Base-by-base conservation (phyloP, 2,888 invertebrate genomes). In the Platynereis dumerilii region DNA sequence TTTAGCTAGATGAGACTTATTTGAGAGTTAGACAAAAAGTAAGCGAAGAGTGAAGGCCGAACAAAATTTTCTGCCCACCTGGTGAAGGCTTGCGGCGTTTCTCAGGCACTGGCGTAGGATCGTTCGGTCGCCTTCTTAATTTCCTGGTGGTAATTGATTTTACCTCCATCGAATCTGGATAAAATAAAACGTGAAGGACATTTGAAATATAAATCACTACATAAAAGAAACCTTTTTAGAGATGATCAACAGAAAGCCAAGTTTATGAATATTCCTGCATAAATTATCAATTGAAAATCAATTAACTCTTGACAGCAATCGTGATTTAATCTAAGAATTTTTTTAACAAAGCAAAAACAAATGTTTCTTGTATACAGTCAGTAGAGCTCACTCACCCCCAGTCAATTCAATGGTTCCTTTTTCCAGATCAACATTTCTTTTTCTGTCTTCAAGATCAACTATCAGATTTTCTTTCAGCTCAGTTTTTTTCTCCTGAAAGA, bases 81-180 rank as follows among this genome's bases (percentile, higher is more conserved):
- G 83, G 82, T 60, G 81, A 80, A 5, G 80, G 77, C 69, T 83
- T 83, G 26, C 80, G 63, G n/a, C 96, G 87, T 1, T 96, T 89
- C 84, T 96, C 95, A 66, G 90, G 90, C 77, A 93, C 90, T 2
- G 95, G 96, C 52, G 93, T 88, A 0, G 96, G 96, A 83, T 96
- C 96, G 83, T 97, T 96, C 0, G 96, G 96, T 27, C 97, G 88
- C 68, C 96, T 87, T 2, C 97, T 87, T 28, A 97, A 86, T 84
- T 96, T 97, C 28, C 97, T 88, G 34, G 96, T 97, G 87, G 95
- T 92, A n/a, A 93, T 92, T 15, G 96, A 94, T 80, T 96, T 96
- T n/a, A 85, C 79, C 65, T 86, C 86, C 77, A 83, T 81, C 17
- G 82, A 78, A 74, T 86, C 86, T 78, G 74, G 57, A 67, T 69